Base-by-base conservation (phyloP, 1,140 invertebrate species). In the Drosophila bipectinata region DNA sequence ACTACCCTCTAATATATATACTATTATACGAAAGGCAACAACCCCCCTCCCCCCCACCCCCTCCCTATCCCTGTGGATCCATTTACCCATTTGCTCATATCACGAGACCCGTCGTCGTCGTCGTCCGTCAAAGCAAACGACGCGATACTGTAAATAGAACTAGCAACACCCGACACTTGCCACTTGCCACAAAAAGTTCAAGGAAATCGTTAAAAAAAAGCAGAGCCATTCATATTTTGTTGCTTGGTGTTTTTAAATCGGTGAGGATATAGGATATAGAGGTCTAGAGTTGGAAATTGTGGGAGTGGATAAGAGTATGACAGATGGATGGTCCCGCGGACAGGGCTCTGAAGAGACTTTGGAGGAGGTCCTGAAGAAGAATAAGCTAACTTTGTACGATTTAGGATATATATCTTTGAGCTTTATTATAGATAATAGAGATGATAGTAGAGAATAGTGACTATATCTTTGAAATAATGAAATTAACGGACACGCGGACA, bases 101-200 rank as follows among this genome's bases (percentile, higher is more conserved):
- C 67, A 69, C 67, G 67, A 69, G 67, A 69, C 67, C 44, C 66
- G 30, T 37, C 34, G 34, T 12, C 34, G 34, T 37, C 34, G 34
- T 37, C 37, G 49, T 54, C 53, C 41, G 54, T 67, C 39, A 51
- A 75, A 75, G 53, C 62, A 75, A 54, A 24, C 58, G 58, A 61
- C 41, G 52, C 67, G 68, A 54, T 45, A 73, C 59, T 63, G 51
- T 47, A 58, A 64, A 74, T 74, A 74, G 71, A 63, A 47, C 60
- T 47, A 64, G 49, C 32, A 7, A 44, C 21, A 64, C 34, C 34
- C 15, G 15, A 41, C 51, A 34, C 12, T 4, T 8, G 8, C 9
- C 14, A 51, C 26, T 4, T 8, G 8, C 9, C 14, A 51, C 26
- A 9, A 32, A 10, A 9, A 9, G 8, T 51, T 18, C 12, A 51